phyloP scores from a whole-genome alignment of 1,140 invertebrate genomes.

The Centruroides vittatus region DNA sequence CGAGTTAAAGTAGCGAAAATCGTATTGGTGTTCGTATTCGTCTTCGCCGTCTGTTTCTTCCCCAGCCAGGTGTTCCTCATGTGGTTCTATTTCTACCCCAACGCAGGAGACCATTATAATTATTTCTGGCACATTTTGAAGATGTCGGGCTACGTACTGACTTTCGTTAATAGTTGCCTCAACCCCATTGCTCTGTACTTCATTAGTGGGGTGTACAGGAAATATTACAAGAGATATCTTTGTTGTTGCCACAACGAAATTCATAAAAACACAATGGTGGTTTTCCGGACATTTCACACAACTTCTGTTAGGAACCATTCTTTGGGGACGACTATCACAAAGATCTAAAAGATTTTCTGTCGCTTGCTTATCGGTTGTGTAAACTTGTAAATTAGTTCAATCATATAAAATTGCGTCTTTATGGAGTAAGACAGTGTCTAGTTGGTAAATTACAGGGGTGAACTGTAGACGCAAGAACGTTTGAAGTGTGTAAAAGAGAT shows the following conservation, averaged over 20 bases:
- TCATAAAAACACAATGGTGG: too few species aligned
- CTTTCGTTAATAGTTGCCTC: conserved; percentile 78
- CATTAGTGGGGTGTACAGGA: conserved; percentile 74
- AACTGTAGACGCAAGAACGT: too few species aligned
- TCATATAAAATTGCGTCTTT: too few species aligned
- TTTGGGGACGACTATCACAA: too few species aligned
- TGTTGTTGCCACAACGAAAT: conserved; percentile 44
- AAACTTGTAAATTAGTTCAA: too few species aligned
- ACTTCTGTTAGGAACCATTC: too few species aligned
- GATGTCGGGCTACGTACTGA: conserved; percentile 49
- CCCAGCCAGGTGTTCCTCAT: conserved; percentile 70
- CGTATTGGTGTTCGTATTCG: conserved; percentile 70
- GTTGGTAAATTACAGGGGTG: too few species aligned
- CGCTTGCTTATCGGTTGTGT: too few species aligned
- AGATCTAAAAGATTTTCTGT: too few species aligned
- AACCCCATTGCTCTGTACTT: conserved; percentile 85
- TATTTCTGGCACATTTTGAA: conserved; percentile 70
- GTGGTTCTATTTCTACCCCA: conserved; percentile 70
- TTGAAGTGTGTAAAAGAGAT: too few species aligned
- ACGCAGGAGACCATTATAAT: conserved; percentile 55
- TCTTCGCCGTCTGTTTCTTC: conserved; percentile 79
- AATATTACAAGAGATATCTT: conserved; percentile 81
- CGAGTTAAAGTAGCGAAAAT: conserved; percentile 54
- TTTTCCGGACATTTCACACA: too few species aligned
- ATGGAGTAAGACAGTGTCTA: too few species aligned